A percentile compares a stretch with the other conserved stretches of the same genome.
phyloP scores from a whole-genome alignment of 1,140 invertebrate species.

The Brachionus manjavacas region DNA sequence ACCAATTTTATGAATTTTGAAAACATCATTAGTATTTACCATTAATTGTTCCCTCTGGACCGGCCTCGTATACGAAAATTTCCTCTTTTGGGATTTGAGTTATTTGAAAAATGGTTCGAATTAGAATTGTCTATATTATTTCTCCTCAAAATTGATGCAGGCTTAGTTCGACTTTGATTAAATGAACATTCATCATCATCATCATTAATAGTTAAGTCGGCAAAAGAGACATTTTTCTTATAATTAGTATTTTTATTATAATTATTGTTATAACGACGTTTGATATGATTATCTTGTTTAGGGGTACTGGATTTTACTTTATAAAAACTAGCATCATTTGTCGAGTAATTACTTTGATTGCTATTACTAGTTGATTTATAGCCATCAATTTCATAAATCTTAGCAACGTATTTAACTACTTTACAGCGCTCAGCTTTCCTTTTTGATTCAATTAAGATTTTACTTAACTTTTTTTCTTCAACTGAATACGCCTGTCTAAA shows the following conservation, averaged over 20 bases:
- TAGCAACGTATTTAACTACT: not conserved
- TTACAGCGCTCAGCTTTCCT: not conserved
- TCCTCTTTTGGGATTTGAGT: not conserved
- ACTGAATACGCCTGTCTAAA: not conserved
- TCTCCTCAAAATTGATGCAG: not conserved
- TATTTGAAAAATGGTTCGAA: not conserved
- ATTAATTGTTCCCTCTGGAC: not conserved
- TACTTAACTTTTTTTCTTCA: not conserved
- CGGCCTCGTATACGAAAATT: not conserved
- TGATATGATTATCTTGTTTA: not conserved
- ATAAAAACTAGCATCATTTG: not conserved
- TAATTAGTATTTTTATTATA: not conserved
- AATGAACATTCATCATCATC: not conserved
- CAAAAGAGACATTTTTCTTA: not conserved
- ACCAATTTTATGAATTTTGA: slow-evolving; percentile 2
- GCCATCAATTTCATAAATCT: not conserved
- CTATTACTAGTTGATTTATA: not conserved
- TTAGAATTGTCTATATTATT: not conserved
- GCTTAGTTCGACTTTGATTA: not conserved
- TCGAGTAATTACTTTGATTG: not conserved
- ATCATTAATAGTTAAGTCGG: not conserved
- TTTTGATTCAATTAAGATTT: not conserved
- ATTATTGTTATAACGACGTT: not conserved
- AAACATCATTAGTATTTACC: not conserved
- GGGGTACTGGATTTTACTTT: not conserved